Evolutionary conservation across 2,113 vertebrate species (phyloP).

Genomic region (Sebastes fasciatus): DNA sequence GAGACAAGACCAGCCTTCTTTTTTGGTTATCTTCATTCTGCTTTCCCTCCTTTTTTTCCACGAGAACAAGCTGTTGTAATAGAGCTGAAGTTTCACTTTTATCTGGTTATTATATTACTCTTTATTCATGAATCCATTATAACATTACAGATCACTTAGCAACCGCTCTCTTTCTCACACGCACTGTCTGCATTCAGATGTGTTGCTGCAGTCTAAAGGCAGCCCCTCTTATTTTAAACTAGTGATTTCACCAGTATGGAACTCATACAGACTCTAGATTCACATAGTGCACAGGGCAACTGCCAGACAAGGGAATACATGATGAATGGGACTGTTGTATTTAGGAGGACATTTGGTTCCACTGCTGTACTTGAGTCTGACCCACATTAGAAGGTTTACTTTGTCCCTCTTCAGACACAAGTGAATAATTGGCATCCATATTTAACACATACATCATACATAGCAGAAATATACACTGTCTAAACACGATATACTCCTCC

Average conservation of each 20-base stretch:
- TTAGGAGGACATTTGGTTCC: slow-evolving; percentile 67
- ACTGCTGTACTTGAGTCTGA: slow-evolving; percentile 60
- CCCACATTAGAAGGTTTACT: slow-evolving; percentile 70
- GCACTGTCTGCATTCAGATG: slow-evolving; percentile 48
- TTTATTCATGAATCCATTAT: slow-evolving; percentile 17
- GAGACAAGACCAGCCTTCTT: slow-evolving; percentile 45
- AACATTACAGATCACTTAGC: slow-evolving; percentile 13
- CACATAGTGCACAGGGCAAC: slow-evolving; percentile 60
- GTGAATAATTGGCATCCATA: slow-evolving; percentile 51
- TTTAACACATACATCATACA: slow-evolving; percentile 37
- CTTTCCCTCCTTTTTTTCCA: slow-evolving; percentile 59
- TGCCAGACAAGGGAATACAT: slow-evolving; percentile 66
- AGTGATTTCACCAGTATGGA: slow-evolving; percentile 81
- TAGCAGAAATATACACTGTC: neutral
- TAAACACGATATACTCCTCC: neutral
- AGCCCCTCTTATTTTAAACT: slow-evolving; percentile 66
- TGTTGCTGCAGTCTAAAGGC: slow-evolving; percentile 54
- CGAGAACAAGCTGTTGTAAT: slow-evolving; percentile 21
- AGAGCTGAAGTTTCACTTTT: slow-evolving; percentile 12
- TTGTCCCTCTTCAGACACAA: slow-evolving; percentile 54
- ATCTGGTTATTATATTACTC: slow-evolving; percentile 23
- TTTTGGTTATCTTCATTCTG: slow-evolving; percentile 52
- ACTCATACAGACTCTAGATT: slow-evolving; percentile 69
- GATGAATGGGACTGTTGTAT: slow-evolving; percentile 76
- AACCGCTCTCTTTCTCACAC: slow-evolving; percentile 15